Evolutionary conservation across 2,797 vertebrate species (phyloP), one percentile per base, ranked within the genome.

Genomic region (Myripristis murdjan): DNA sequence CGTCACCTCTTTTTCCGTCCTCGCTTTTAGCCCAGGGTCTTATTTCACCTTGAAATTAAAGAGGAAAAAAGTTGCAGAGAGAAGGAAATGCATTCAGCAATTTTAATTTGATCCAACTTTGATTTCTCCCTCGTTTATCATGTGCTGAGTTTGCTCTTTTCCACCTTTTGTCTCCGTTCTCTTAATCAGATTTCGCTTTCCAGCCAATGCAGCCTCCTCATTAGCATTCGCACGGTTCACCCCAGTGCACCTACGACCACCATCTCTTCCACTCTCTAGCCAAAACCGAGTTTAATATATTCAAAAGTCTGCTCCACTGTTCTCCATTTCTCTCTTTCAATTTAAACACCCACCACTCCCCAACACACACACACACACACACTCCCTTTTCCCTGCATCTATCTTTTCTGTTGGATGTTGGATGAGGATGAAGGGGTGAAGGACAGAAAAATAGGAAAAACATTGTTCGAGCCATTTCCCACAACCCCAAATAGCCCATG

Each of bases 401-500:
- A 44, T 18, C 10, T 10, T 39, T 48, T 66, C 58, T 11, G 58
- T 62, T 55, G 44, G 56, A 63, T 39, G 51, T 24, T 24, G 23
- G 23, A 24, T 24, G 12, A 53, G n/a, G 35, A 73, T 47, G 12
- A 26, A 57, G 12, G 15, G 26, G 35, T 37, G 35, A 37, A 24
- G 31, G 0, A 44, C 24, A 39, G 4, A 55, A 20, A 48, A 37
- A 11, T 11, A 37, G 35, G 11, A 12, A 35, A 37, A 37, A 37
- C 33, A 35, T 37, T 66, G 10, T 52, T 55, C 1, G 18, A 22
- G 66, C 9, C 54, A 28, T 54, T 18, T 73, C 64, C 51, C 53
- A 23, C 33, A 52, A 66, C 47, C 61, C 44, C 41, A 48, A 49
- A 78, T 74, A 64, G 57, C 70, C 51, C 66, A 55, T 68, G 79